phyloP scores from a whole-genome alignment of 2,113 vertebrate species.

The Desmodus rotundus region DNA sequence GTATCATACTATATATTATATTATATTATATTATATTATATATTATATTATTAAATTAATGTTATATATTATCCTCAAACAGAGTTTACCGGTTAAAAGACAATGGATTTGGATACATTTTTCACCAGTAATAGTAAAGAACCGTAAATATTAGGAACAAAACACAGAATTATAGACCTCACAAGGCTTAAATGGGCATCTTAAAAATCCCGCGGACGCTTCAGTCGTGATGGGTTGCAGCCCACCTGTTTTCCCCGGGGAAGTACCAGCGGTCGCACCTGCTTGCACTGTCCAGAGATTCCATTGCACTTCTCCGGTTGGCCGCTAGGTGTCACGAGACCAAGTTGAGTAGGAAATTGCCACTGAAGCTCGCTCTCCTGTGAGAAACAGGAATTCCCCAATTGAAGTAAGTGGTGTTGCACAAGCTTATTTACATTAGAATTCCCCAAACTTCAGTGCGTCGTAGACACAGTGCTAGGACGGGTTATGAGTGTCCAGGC shows the following conservation, averaged over 20 bases:
- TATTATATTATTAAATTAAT: neutral
- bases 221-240: neutral
- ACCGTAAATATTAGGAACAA: neutral
- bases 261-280: slow-evolving; percentile 29
- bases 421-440: neutral
- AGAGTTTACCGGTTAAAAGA: neutral
- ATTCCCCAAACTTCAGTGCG: neutral
- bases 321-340: slow-evolving; percentile 69
- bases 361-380: neutral
- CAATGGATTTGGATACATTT: slow-evolving; percentile 4
- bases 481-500: neutral
- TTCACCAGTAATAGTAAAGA: neutral
- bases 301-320: neutral
- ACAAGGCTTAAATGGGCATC: neutral
- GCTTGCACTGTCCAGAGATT: neutral
- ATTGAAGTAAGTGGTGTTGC: neutral
- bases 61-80: neutral
- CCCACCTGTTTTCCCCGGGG: neutral
- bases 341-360: slow-evolving; percentile 16
- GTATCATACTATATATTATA: neutral
- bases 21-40: neutral
- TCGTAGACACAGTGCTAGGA: neutral
- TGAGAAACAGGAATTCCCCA: neutral
- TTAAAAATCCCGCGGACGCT: neutral
- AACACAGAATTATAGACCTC: neutral